phyloP scores from a whole-genome alignment of 2,888 invertebrate genomes.

The Harpagoxenus sublaevis region DNA sequence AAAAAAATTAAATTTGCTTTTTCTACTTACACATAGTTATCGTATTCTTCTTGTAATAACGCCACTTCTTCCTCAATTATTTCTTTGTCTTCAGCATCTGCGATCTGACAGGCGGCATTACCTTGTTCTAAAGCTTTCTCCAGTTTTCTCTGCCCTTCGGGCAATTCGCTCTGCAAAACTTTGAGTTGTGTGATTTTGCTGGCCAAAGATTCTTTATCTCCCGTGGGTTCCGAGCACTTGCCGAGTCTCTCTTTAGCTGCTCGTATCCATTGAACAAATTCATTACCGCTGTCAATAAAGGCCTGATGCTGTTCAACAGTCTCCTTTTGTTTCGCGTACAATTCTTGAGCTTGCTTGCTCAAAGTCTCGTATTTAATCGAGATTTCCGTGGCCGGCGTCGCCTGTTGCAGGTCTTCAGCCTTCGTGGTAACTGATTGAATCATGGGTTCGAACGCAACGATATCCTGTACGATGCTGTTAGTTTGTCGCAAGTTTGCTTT shows the following conservation, averaged over 20 bases:
- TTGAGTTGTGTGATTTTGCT: slow-evolving; percentile 95
- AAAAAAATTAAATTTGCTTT: background rate
- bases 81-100: slow-evolving; percentile 95
- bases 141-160: slow-evolving; percentile 94
- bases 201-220: slow-evolving; percentile 95
- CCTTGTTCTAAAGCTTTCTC: slow-evolving; percentile 94
- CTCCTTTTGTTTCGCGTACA: slow-evolving; percentile 95
- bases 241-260: slow-evolving; percentile 96
- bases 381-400: slow-evolving; percentile 96
- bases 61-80: slow-evolving; percentile 97
- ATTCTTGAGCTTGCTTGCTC: slow-evolving; percentile 95
- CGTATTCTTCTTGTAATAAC: slow-evolving; percentile 96
- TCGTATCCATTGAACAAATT: slow-evolving; percentile 97
- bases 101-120: slow-evolving; percentile 94
- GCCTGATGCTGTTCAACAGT: slow-evolving; percentile 96
- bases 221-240: slow-evolving; percentile 97
- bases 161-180: slow-evolving; percentile 93
- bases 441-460: slow-evolving; percentile 98
- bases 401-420: slow-evolving; percentile 96
- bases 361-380: slow-evolving; percentile 96
- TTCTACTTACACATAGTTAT: slow-evolving; percentile 91
- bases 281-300: slow-evolving; percentile 96
- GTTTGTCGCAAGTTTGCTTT: slow-evolving; percentile 96
- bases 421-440: slow-evolving; percentile 97
- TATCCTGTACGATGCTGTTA: slow-evolving; percentile 98